Base-by-base conservation (phyloP, 2,888 invertebrate genomes). In the Linyphia triangularis region DNA sequence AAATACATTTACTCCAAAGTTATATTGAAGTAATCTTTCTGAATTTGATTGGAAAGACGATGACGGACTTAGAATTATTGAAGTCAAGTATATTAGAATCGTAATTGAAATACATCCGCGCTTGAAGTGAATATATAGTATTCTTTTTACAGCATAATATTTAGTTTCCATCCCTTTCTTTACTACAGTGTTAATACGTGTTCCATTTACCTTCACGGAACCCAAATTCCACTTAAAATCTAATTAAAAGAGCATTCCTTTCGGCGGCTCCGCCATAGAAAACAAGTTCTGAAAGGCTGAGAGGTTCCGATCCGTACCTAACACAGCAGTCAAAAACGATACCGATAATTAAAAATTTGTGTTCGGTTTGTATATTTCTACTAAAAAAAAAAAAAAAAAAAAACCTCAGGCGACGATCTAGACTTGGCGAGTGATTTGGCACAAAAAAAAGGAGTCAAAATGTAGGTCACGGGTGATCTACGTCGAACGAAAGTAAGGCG, bases 391-490 rank as follows among this genome's bases (percentile, higher is more conserved):
- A 16, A 51, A 5, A 51, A 51, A 13, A 51, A 51, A 51, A n/a
- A 51, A 13, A 51, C n/a, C 51, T 51, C 51, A n/a, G n/a, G n/a
- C 51, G 4, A 51, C 4, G 9, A 9, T 33, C 33, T 16, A 5
- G 51, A 16, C n/a, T 51, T 51, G 51, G 51, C 22, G 51, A 26
- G 24, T 19, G 61, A 61, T 28, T 40, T 10, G 28, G 51, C 33
- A n/a, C 43, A 43, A 65, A 40, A 78, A 65, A 9, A 26, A 13
- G 13, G 2, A 10, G 37, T 24, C 9, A 40, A 28, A 77, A 63
- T n/a, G 30, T 79, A 43, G 79, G 79, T 79, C 79, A 79, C 65
- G 79, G 79, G 79, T 79, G 79, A 79, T 79, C 43, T 79, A 79
- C 79, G 67, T 19, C 22, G 43, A 79, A 65, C 26, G 65, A 43